These are phyloP conservation scores for Mustela lutreola DNA, from an alignment of 2,113 vertebrate species.

Conservation along the genomic window DNA sequence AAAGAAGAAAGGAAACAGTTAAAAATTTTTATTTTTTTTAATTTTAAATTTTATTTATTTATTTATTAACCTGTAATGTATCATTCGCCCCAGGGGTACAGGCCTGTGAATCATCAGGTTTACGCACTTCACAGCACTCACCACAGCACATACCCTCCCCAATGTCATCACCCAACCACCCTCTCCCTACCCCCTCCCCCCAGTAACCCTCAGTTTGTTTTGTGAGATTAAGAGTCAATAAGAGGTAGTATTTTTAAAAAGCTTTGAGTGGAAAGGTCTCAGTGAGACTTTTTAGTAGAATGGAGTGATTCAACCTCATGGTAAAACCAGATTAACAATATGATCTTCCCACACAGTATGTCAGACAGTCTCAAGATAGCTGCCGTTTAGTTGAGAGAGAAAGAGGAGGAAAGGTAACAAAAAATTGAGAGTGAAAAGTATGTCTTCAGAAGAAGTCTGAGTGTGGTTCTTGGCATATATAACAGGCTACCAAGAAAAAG, in stretches of 20 bases:
- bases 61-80: too few species aligned
- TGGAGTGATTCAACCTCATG: not conserved
- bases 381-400: not conserved
- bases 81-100: too few species aligned
- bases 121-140: too few species aligned
- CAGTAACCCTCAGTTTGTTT: too few species aligned
- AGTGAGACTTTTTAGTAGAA: not conserved
- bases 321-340: not conserved
- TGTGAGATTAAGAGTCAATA: too few species aligned
- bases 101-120: too few species aligned
- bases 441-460: not conserved
- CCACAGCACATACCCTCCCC: too few species aligned
- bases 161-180: too few species aligned
- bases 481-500: not conserved
- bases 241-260: conserved; percentile 1
- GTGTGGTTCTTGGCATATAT: not conserved
- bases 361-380: not conserved
- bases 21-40: conserved; percentile 37
- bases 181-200: too few species aligned
- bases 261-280: not conserved
- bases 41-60: too few species aligned
- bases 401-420: not conserved
- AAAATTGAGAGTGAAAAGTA: not conserved
- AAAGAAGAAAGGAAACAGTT: not conserved
- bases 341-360: not conserved